Percentiles rank a stretch among this genome's conserved stretches.
Evolutionary conservation across 64 coral and sea anemone species (phyloP).

Genomic region (Exaiptasia diaphana): DNA sequence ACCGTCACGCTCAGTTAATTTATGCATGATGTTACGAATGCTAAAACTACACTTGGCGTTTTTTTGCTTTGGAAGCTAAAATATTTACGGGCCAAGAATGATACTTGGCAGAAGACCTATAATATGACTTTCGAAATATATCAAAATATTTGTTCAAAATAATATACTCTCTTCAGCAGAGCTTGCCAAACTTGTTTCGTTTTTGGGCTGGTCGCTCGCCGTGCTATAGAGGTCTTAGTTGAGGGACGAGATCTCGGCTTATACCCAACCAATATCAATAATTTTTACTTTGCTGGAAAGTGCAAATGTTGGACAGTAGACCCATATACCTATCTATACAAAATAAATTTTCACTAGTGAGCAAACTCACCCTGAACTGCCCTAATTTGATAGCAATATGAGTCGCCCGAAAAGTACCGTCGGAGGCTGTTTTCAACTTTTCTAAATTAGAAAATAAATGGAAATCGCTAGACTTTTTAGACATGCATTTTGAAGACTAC

Average conservation of each 20-base stretch:
- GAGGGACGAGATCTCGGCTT: constrained; percentile 14
- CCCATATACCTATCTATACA: background rate
- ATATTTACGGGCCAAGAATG: background rate
- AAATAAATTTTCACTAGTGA: background rate
- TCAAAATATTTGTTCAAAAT: background rate
- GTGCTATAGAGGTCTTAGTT: background rate
- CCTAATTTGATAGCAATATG: constrained; percentile 9
- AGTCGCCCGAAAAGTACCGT: constrained; percentile 27
- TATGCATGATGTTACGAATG: background rate
- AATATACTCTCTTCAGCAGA: background rate
- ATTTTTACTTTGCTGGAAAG: constrained; percentile 7
- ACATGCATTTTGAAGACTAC: constrained; percentile 18
- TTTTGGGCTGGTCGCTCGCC: background rate
- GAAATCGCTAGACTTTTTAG: constrained; percentile 11
- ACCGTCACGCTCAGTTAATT: background rate
- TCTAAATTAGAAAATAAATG: background rate
- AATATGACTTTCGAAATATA: background rate
- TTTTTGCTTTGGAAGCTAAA: background rate
- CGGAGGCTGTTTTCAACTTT: constrained; percentile 32
- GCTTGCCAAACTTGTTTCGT: background rate
- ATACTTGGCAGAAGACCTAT: background rate
- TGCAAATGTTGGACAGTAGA: constrained; percentile 5
- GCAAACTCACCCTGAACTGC: constrained; percentile 5
- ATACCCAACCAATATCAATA: constrained; percentile 14
- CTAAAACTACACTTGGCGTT: background rate